A percentile compares a stretch with the other conserved stretches of the same genome.
phyloP scores from a whole-genome alignment of 1,140 invertebrate genomes.

The Daktulosphaira vitifoliae region DNA sequence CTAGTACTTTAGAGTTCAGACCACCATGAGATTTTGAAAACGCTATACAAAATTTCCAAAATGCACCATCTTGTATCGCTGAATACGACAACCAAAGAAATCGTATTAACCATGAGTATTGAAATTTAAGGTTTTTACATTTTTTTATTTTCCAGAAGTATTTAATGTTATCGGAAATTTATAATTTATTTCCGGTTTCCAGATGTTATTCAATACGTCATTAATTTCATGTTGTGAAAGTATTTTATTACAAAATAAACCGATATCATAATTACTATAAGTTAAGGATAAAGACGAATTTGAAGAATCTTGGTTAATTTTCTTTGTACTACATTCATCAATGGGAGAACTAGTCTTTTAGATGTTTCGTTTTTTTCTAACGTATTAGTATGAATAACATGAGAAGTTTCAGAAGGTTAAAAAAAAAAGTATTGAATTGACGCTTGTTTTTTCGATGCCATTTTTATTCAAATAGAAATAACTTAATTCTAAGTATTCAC shows the following conservation, averaged over 20 bases:
- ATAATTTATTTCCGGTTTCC: too few species aligned
- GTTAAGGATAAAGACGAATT: neutral
- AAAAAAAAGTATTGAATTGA: neutral
- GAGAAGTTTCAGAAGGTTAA: neutral
- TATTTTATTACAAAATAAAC: constrained; percentile 1
- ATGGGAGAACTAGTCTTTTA: neutral
- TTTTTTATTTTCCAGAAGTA: neutral
- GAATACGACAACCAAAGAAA: constrained; percentile 5
- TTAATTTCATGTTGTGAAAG: too few species aligned
- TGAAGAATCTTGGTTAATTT: neutral
- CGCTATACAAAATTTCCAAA: constrained; percentile 9
- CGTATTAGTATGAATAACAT: too few species aligned
- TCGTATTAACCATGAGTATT: neutral
- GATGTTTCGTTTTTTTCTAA: neutral
- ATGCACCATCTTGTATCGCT: constrained; percentile 7
- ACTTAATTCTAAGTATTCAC: too few species aligned
- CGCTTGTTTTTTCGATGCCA: neutral
- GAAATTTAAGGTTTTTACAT: neutral
- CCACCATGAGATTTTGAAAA: neutral
- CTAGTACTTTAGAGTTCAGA: neutral
- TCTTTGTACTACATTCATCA: neutral
- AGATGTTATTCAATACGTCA: too few species aligned
- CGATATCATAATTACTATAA: neutral
- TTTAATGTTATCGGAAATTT: too few species aligned
- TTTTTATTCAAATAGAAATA: too few species aligned